Evolutionary conservation across 2,888 invertebrate species (phyloP).

Genomic region (Hyposoter didymator): DNA sequence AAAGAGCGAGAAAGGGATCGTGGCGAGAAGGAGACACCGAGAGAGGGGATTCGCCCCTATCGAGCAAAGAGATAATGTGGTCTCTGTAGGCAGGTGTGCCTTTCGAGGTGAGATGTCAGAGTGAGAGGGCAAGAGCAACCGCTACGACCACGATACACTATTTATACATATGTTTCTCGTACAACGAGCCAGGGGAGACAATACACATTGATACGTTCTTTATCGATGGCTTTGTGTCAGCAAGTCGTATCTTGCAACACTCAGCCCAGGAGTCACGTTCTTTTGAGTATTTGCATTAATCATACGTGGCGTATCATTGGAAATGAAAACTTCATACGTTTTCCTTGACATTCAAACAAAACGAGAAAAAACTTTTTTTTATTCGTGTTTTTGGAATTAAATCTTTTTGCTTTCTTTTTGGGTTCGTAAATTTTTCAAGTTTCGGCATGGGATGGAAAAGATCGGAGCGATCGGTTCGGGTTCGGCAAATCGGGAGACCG

Average conservation of each 20-base stretch:
- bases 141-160: slow-evolving; percentile 31
- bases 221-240: not conserved
- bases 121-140: slow-evolving; percentile 45
- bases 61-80: slow-evolving; percentile 31
- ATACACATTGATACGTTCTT: not conserved
- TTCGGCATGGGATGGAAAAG: no score
- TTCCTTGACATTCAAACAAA: not conserved
- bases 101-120: slow-evolving; percentile 24
- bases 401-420: not conserved
- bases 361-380: not conserved
- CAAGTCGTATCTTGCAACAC: not conserved
- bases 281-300: not conserved
- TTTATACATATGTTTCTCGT: slow-evolving; percentile 10
- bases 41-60: slow-evolving; percentile 14
- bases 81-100: slow-evolving; percentile 54
- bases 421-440: not conserved
- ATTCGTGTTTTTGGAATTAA: not conserved
- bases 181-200: slow-evolving; percentile 36
- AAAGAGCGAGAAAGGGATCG: slow-evolving; percentile 21
- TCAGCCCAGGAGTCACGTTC: not conserved
- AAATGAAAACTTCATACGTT: not conserved
- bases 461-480: no score
- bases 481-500: no score
- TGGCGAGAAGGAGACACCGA: not conserved
- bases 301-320: not conserved